Conservation (phyloP, 2,113 vertebrate genomes). For the western clawed frog (Xenopus tropicalis) region UCB_Xtro_10.0 CM004445.2:113761001-113761500, state of each 20-base stretch:
- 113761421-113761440: no score
- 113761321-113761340: background rate
- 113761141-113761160: background rate
- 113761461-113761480: no score
- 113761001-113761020: no score
- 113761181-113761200: background rate
- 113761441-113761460: no score
- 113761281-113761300: background rate
- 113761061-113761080: no score
- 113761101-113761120: background rate
- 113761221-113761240: background rate
- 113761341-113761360: background rate
- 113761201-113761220: background rate
- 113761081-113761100: background rate
- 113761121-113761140: background rate
- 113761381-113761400: background rate
- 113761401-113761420: no score
- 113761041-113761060: no score
- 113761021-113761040: no score
- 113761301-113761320: background rate
- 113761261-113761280: background rate
- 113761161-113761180: background rate
- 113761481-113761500: no score
- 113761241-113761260: background rate
- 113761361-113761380: background rate